Evolutionary conservation across 1,140 invertebrate species (phyloP).

Genomic region (Adoxophyes honmai): DNA sequence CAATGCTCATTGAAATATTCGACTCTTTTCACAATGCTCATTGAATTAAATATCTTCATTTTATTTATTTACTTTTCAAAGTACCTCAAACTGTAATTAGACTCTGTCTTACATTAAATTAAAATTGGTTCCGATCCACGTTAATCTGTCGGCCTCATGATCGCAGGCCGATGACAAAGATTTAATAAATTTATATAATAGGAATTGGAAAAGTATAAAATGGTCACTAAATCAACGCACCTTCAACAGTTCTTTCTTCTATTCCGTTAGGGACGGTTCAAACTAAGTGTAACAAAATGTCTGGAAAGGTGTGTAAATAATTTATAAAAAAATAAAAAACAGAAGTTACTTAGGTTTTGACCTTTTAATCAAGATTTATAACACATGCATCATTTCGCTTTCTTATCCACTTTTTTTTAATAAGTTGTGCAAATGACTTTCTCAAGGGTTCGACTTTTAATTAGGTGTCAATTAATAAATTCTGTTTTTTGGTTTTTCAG

Average conservation of each 20-base stretch:
- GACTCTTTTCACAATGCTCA: no score
- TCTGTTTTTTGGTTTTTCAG: conserved; percentile 35
- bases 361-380: not conserved
- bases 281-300: conserved; percentile 46
- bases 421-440: no score
- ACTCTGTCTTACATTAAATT: no score
- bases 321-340: not conserved
- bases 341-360: not conserved
- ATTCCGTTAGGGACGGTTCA: conserved; percentile 51
- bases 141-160: conserved; percentile 44
- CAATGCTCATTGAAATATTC: no score
- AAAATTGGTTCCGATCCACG: conserved; percentile 17
- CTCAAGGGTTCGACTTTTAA: no score
- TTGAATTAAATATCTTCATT: no score
- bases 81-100: no score
- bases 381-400: no score
- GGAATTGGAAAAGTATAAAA: conserved; percentile 67
- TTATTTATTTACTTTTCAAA: no score
- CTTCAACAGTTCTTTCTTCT: conserved; percentile 58
- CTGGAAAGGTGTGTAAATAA: conserved; percentile 39
- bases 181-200: conserved; percentile 67
- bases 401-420: no score
- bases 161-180: conserved; percentile 41
- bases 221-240: conserved; percentile 39
- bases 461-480: not conserved